Base-by-base conservation (phyloP, 2,888 invertebrate genomes). In the Pandemis heparana region DNA sequence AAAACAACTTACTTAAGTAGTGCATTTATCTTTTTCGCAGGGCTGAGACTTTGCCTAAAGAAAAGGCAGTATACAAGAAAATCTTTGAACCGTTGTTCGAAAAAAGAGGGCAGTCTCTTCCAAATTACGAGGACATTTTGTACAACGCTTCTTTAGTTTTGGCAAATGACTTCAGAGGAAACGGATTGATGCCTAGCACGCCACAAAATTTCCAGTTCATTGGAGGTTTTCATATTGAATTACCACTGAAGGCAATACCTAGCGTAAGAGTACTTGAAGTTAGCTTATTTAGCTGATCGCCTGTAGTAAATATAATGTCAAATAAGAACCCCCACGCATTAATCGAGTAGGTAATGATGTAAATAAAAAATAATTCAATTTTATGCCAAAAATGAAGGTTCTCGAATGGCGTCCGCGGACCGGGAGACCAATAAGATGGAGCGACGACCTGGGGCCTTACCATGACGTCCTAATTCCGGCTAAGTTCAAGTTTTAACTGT, bases 201-300 rank as follows among this genome's bases (percentile, higher is more conserved):
- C 76, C 76, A 38, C 72, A 75, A 32, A 76, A 76, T 39, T 73
- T 72, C 51, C 70, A 75, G 51, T 66, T 69, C 8, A 70, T 76
- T 39, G 76, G 75, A 9, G 76, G 76, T 0, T 76, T 68, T 51
- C 75, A 76, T 41, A 62, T 76, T 14, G 70, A 75, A 10, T 12
- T 43, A 14, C 73, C 73, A 23, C 23, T 63, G 1, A 73, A 73
- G 63, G 38, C 59, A 5, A 56, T 73, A 16, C 68, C 68, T 48
- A 48, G 56, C n/a, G 73, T 73, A 69, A 73, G 67, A 32, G 46
- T 6, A 12, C 2, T 41, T 9, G 41, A 32, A 32, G 23, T 32
- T 41, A 41, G 4, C 9, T 41, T 41, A 41, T 5, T 41, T 41
- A 32, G 23, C 23, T 32, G 23, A 32, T 32, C 23, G 2, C 23